A percentile compares a stretch with the other conserved stretches of the same genome.
Conservation (phyloP, 2,888 invertebrate genomes). For the Trissolcus japonicus region DNA sequence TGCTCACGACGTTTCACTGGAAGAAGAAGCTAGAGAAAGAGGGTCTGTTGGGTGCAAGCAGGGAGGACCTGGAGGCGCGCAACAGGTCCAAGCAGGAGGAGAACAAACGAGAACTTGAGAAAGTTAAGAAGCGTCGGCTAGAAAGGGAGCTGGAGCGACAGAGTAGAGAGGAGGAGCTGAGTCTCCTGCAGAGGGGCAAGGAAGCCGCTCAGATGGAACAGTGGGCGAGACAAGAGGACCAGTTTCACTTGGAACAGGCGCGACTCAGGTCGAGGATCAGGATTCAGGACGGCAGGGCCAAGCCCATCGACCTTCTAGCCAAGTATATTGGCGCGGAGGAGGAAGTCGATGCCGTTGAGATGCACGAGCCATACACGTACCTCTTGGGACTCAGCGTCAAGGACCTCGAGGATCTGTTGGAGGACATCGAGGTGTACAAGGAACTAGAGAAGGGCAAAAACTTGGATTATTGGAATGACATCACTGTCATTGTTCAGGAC, state of each 20-base stretch:
- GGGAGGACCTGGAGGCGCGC: conserved; percentile 87
- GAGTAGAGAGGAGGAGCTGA: conserved; percentile 88
- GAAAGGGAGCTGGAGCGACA: conserved; percentile 93
- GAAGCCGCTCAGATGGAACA: conserved; percentile 93
- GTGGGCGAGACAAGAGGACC: conserved; percentile 97
- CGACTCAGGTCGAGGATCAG: conserved; percentile 94
- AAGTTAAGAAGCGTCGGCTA: conserved; percentile 91
- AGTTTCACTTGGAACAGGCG: conserved; percentile 98
- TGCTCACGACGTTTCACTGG: conserved; percentile 98
- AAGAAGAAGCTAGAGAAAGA: conserved; percentile 96
- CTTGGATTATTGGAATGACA: conserved; percentile 96
- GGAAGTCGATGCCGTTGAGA: conserved; percentile 93
- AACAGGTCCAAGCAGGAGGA: conserved; percentile 93
- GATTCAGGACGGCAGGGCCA: conserved; percentile 97
- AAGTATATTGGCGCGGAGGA: conserved; percentile 96
- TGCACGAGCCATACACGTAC: conserved; percentile 98
- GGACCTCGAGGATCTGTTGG: conserved; percentile 96
- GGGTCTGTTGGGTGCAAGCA: conserved; percentile 86
- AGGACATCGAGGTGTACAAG: conserved; percentile 96
- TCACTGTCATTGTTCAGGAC: conserved; percentile 95
- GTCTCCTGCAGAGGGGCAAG: conserved; percentile 90
- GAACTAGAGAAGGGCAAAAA: conserved; percentile 93
- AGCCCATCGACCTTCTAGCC: conserved; percentile 97
- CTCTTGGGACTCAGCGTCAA: conserved; percentile 91
- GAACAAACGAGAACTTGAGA: conserved; percentile 93